Conservation (phyloP, 2,113 vertebrate species). For the Microcebus tavaratra region DNA sequence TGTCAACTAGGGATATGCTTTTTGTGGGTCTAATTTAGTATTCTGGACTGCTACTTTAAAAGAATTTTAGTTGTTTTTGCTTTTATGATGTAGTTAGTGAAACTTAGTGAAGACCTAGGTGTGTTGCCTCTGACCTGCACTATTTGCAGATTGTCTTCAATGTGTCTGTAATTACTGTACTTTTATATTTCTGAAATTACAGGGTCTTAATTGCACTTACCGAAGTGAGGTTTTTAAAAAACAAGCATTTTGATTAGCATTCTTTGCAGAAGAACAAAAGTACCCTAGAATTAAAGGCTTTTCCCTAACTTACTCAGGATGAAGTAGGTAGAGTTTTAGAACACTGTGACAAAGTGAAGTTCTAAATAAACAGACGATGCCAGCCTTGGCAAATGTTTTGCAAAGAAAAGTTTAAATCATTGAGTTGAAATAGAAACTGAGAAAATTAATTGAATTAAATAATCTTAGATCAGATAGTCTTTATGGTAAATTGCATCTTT, state of each 20-base stretch:
- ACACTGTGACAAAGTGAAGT: neutral
- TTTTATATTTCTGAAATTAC: slow-evolving; percentile 51
- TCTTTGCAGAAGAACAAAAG: slow-evolving; percentile 45
- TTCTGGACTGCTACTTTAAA: neutral
- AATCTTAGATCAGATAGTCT: neutral
- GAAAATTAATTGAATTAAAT: neutral
- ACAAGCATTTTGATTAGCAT: slow-evolving; percentile 28
- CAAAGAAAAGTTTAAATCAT: neutral
- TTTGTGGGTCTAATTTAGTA: neutral
- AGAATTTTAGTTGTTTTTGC: neutral
- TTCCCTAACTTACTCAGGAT: neutral
- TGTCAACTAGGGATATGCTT: neutral
- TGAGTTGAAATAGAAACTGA: neutral
- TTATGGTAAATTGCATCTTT: neutral
- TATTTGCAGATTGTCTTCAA: slow-evolving; percentile 23
- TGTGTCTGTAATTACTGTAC: slow-evolving; percentile 6
- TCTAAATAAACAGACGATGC: neutral
- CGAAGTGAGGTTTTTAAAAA: slow-evolving; percentile 26
- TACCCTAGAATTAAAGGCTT: neutral
- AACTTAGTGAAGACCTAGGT: neutral
- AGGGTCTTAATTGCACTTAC: slow-evolving; percentile 33
- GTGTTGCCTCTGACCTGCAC: neutral
- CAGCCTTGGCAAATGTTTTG: neutral
- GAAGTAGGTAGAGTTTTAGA: neutral
- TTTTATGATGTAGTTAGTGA: neutral